phyloP scores from a whole-genome alignment of 2,113 vertebrate genomes.

The Trematomus loennbergii region DNA sequence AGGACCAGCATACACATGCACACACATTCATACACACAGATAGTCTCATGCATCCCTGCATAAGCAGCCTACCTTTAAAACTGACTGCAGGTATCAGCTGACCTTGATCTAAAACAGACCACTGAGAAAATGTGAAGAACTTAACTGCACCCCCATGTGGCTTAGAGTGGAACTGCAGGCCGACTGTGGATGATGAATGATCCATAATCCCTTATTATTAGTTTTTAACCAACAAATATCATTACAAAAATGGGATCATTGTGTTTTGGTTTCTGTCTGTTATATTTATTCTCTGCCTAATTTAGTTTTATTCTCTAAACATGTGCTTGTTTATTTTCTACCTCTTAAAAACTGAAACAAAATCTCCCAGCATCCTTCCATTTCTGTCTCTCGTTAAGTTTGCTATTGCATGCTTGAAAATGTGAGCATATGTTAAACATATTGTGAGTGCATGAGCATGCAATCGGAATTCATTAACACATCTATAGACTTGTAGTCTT shows the following conservation, averaged over 20 bases:
- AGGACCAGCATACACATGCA: neutral
- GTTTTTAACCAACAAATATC: neutral
- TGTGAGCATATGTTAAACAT: conserved; percentile 42
- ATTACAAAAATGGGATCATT: neutral
- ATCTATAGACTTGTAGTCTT: conserved; percentile 12
- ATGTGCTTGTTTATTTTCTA: conserved; percentile 17
- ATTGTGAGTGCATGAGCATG: conserved; percentile 34
- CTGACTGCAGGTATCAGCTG: conserved; percentile 5
- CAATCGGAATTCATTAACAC: conserved; percentile 39
- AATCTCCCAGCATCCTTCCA: conserved; percentile 5
- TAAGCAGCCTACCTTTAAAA: neutral
- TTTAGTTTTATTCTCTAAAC: conserved; percentile 4
- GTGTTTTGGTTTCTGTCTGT: neutral
- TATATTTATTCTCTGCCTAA: conserved; percentile 1
- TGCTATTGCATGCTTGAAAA: conserved; percentile 22
- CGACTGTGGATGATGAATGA: neutral
- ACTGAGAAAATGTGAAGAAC: conserved; percentile 7
- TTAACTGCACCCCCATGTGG: conserved; percentile 67
- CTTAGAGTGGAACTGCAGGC: conserved; percentile 19
- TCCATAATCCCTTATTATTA: neutral
- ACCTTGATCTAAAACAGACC: neutral
- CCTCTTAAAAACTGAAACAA: conserved; percentile 3
- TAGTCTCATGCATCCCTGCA: neutral
- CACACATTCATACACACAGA: neutral
- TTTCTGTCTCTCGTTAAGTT: conserved; percentile 33